Conservation (phyloP, 2,113 vertebrate species). For the Micronycteris hirsuta region DNA sequence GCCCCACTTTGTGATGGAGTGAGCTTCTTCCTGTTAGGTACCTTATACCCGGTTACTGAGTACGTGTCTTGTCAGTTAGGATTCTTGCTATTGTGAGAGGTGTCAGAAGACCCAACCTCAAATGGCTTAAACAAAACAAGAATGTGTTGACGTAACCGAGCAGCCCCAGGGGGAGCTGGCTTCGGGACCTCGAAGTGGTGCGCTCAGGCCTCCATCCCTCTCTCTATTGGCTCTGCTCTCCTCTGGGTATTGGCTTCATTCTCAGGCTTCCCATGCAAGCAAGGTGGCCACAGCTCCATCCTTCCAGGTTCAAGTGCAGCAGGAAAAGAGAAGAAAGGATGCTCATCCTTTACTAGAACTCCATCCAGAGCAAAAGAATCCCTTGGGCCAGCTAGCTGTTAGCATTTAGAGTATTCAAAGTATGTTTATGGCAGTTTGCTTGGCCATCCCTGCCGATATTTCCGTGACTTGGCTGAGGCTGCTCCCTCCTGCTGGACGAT, state of each 20-base stretch:
- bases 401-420: not conserved
- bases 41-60: not conserved
- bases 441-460: not conserved
- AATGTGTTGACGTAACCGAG: not conserved
- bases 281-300: not conserved
- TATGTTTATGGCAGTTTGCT: not conserved
- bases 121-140: not conserved
- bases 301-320: not conserved
- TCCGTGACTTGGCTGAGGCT: not conserved
- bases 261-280: not conserved
- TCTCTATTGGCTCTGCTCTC: not conserved
- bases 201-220: not conserved
- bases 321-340: not conserved
- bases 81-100: not conserved
- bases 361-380: not conserved
- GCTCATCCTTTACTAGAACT: too few relatives aligned
- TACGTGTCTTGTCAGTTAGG: not conserved
- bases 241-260: not conserved
- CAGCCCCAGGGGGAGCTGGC: not conserved
- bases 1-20: too few relatives aligned
- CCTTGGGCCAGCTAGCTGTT: not conserved
- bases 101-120: not conserved
- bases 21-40: not conserved
- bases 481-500: not conserved
- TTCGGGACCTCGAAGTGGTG: not conserved